phyloP scores from a whole-genome alignment of 2,797 vertebrate species.

The Fistularia tabacaria region DNA sequence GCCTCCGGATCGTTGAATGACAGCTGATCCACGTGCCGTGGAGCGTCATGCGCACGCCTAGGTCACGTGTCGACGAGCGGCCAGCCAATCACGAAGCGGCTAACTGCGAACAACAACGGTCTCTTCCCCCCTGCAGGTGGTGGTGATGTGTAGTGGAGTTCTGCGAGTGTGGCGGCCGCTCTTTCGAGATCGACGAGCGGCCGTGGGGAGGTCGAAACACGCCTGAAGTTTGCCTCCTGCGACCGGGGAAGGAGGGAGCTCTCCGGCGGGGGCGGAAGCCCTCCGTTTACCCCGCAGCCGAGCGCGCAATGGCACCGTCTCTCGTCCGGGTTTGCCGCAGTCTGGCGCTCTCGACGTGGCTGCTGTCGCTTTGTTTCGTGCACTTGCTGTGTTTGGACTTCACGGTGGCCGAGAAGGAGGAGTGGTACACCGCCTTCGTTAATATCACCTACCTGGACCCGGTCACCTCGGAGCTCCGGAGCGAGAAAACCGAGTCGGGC shows the following conservation, averaged over 20 bases:
- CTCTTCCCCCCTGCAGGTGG: constrained; percentile 28
- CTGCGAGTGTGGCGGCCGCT: constrained; percentile 7
- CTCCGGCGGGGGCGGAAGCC: constrained; percentile 12
- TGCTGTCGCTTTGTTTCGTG: constrained; percentile 94
- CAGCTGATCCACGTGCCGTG: constrained; percentile 9
- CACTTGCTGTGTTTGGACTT: constrained; percentile 95
- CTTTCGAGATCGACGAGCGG: background rate
- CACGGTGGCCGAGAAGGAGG: constrained; percentile 96
- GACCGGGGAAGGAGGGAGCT: constrained; percentile 18
- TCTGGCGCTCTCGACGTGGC: constrained; percentile 94
- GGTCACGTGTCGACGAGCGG: constrained; percentile 34
- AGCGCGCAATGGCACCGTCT: constrained; percentile 80
- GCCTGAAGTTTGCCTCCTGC: background rate
- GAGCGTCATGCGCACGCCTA: constrained; percentile 24
- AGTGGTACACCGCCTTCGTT: constrained; percentile 98
- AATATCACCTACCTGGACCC: constrained; percentile 94
- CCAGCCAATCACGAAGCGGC: constrained; percentile 48
- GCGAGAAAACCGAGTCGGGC: constrained; percentile 92
- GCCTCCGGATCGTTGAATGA: background rate
- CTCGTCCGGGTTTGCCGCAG: constrained; percentile 90
- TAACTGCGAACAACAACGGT: constrained; percentile 57
- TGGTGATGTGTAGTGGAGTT: constrained; percentile 24
- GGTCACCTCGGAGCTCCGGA: constrained; percentile 73
- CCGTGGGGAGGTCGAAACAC: background rate
- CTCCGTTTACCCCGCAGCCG: constrained; percentile 18